Percentiles rank a stretch among this genome's conserved stretches.
Evolutionary conservation across 2,797 vertebrate species (phyloP).

Genomic region (Chiroxiphia lanceolata): DNA sequence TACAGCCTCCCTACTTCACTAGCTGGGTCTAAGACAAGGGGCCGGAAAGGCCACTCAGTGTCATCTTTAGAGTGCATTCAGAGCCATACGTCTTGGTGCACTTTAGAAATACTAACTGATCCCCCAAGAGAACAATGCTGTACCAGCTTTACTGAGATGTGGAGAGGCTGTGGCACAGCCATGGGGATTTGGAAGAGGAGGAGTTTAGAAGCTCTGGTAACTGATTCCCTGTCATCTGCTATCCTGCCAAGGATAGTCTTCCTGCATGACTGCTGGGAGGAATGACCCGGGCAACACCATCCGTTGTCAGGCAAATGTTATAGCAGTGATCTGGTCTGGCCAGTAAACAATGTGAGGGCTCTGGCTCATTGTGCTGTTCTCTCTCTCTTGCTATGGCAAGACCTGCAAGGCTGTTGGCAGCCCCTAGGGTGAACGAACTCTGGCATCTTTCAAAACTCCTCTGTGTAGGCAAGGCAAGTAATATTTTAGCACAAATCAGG

Average conservation of each 20-base stretch:
- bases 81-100: rapidly evolving
- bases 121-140: background rate
- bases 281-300: background rate
- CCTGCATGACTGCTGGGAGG: background rate
- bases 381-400: background rate
- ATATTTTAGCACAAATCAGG: background rate
- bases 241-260: background rate
- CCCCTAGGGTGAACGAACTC: background rate
- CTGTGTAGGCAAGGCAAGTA: background rate
- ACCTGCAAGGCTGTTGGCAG: background rate
- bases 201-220: background rate
- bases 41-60: background rate
- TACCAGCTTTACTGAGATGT: background rate
- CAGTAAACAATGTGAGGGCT: background rate
- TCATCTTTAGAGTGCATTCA: background rate
- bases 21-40: background rate
- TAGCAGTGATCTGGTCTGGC: background rate
- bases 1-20: background rate
- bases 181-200: background rate
- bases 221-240: background rate
- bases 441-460: background rate
- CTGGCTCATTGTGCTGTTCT: background rate
- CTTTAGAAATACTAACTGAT: background rate
- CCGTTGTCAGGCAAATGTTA: background rate
- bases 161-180: background rate